A percentile compares a stretch with the other conserved stretches of the same genome.
phyloP scores from a whole-genome alignment of 2,888 invertebrate genomes.

The Plebejus argus region DNA sequence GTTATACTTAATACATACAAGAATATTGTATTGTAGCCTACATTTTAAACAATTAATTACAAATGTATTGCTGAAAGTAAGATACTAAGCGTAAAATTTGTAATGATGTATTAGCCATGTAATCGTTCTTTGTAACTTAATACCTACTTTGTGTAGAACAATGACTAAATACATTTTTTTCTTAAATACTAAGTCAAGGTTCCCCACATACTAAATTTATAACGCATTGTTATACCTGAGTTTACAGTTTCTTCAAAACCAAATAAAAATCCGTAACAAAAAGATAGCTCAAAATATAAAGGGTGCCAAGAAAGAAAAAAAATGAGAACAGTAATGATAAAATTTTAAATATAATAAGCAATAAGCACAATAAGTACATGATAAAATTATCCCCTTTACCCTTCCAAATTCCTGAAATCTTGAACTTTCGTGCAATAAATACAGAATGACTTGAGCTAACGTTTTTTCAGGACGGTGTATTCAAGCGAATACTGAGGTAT shows the following conservation, averaged over 20 bases:
- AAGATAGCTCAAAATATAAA: neutral
- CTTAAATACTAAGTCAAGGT: conserved; percentile 27
- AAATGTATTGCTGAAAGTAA: neutral
- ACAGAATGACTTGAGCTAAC: conserved; percentile 34
- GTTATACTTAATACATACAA: too few relatives aligned
- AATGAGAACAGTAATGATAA: neutral
- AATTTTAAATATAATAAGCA: too few relatives aligned
- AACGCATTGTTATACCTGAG: conserved; percentile 18
- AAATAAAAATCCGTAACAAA: neutral
- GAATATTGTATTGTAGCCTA: too few relatives aligned
- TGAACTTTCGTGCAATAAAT: conserved; percentile 9
- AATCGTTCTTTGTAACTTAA: conserved; percentile 5
- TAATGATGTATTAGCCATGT: neutral
- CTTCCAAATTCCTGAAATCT: neutral
- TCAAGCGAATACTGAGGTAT: conserved; percentile 55
- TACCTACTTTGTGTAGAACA: conserved; percentile 2
- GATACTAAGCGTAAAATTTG: neutral
- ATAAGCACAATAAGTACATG: too few relatives aligned
- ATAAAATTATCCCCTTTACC: neutral
- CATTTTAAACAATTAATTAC: neutral
- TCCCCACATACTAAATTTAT: conserved; percentile 15
- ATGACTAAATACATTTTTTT: conserved; percentile 11
- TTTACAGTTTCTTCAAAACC: neutral
- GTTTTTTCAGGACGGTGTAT: conserved; percentile 50
- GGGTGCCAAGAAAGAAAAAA: neutral